Evolutionary conservation across 2,797 vertebrate genomes (phyloP), one percentile per base, ranked within the genome.

Genomic region (Threskiornis aethiopicus): DNA sequence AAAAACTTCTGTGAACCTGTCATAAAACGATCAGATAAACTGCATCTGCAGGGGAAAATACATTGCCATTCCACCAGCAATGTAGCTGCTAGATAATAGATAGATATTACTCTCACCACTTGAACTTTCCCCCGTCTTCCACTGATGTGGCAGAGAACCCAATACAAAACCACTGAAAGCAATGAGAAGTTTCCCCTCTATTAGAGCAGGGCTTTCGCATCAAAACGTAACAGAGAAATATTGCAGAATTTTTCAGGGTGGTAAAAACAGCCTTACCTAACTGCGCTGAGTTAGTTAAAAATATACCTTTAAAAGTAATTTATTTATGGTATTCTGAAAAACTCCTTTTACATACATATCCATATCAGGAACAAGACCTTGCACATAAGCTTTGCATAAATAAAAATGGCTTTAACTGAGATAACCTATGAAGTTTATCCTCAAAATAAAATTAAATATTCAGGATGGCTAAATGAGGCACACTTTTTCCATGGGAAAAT

Each of bases 401-500:
- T 89, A 52, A 69, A 95, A 96, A 82, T 92, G 87, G 83, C 78
- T 97, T 97, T 96, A 96, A 93, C 54, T 72, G 90, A 88, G 92
- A 96, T 96, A 95, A 96, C 93, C 85, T 84, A 59, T 89, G 70
- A 95, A 93, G 94, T 96, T 97, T 96, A 94, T 92, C 94, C 76
- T 81, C 59, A 72, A 84, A 97, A 95, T 90, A 97, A 94, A 95
- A 75, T 85, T 92, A 96, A 95, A 61, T 92, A 86, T 95, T 97
- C 90, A 1, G 46, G 83, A 93, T 76, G 94, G 75, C 83, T 94
- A 97, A 97, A 97, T 81, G 95, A 96, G 93, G 87, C 91, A 96
- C 52, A 93, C 90, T 91, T 97, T 96, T 96, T 97, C 95, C 81
- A 91, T 51, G 89, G 94, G 96, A 96, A 97, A 96, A 94, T 96